These are phyloP conservation scores for Ptyas mucosa DNA, from an alignment of 2,113 vertebrate genomes.

Conservation along the genomic window DNA sequence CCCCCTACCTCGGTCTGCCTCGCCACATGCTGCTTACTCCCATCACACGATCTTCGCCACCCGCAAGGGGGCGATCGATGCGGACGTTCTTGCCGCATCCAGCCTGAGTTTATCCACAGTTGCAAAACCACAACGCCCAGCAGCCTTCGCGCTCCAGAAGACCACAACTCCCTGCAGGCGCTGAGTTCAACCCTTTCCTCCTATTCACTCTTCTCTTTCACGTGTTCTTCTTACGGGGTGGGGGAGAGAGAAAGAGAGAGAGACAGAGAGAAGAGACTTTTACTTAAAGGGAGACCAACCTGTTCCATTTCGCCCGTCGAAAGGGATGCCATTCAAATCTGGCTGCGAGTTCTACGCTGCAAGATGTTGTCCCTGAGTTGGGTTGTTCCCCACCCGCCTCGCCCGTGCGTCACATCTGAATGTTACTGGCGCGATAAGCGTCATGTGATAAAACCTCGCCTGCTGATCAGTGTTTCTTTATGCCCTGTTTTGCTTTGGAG, in stretches of 20 bases:
- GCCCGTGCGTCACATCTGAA: not conserved
- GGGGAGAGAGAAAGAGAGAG: too few relatives aligned
- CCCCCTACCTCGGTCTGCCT: not conserved
- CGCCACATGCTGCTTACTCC: too few relatives aligned
- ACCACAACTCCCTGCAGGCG: not conserved
- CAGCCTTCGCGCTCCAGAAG: not conserved
- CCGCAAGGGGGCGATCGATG: not conserved
- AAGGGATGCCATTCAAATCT: not conserved
- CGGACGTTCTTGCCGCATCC: not conserved
- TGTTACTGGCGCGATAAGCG: not conserved
- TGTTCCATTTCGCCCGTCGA: not conserved
- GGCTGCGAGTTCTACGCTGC: not conserved
- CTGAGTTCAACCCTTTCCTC: not conserved
- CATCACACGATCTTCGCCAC: not conserved
- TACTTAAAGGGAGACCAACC: not conserved
- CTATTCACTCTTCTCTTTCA: not conserved
- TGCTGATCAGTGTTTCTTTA: not conserved
- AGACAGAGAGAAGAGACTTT: not conserved
- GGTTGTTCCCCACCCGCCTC: not conserved
- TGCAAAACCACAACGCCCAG: not conserved
- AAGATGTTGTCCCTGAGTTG: too few relatives aligned
- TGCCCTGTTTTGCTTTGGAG: not conserved
- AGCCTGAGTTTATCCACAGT: too few relatives aligned
- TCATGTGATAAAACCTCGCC: not conserved
- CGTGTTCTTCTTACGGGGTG: not conserved